These are phyloP conservation scores for Philypnodon macrostomus DNA, from an alignment of 2,797 vertebrate genomes.

Conservation along the genomic window DNA sequence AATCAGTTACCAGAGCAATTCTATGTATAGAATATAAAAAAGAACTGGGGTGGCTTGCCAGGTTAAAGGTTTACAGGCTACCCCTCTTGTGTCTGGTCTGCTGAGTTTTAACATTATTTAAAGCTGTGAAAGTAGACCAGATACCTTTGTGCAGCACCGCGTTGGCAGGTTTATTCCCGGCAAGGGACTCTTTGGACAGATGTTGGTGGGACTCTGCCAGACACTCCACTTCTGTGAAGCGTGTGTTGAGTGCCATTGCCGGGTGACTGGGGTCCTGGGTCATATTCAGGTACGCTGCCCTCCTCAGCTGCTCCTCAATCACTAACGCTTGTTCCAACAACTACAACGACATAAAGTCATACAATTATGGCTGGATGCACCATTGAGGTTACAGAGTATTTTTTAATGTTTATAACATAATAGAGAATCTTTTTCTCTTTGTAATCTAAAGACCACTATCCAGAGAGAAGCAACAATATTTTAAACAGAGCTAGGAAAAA, in stretches of 20 bases:
- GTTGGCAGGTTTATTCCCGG: conserved; percentile 95
- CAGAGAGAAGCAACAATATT: no score
- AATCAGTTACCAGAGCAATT: no score
- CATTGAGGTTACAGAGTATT: no score
- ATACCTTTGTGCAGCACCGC: conserved; percentile 97
- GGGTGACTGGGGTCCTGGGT: conserved; percentile 93
- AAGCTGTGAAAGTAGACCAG: conserved; percentile 5
- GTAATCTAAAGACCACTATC: no score
- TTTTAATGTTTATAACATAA: no score
- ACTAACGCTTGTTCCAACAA: conserved; percentile 96
- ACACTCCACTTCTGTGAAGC: conserved; percentile 95
- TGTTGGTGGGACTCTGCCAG: conserved; percentile 98
- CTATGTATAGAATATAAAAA: no score
- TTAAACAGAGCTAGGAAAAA: no score
- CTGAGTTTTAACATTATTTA: not conserved
- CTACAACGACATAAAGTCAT: conserved; percentile 62
- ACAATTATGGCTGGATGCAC: no score
- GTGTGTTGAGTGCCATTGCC: conserved; percentile 94
- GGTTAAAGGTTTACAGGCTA: not conserved
- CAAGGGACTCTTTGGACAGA: conserved; percentile 96
- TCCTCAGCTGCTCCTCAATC: conserved; percentile 94
- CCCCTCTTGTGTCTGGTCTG: not conserved
- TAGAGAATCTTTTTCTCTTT: no score
- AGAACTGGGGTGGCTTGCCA: not conserved
- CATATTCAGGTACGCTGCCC: conserved; percentile 97